Percentiles rank a stretch among this genome's conserved stretches.
Conservation (phyloP, 2,888 invertebrate species). For the Pharmacophagus antenor region DNA sequence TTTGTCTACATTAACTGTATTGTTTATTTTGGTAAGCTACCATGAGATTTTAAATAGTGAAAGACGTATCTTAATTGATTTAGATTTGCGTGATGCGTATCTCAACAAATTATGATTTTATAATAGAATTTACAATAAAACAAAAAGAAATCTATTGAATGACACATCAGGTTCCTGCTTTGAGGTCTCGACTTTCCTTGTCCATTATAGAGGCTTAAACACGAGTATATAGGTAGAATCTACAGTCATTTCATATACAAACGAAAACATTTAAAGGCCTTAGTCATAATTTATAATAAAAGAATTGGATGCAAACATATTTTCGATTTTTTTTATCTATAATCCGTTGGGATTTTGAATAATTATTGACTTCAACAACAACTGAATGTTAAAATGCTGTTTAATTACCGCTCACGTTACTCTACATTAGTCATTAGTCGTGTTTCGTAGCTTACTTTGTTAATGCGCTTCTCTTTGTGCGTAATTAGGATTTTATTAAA, state of each 20-base stretch:
- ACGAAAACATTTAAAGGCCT: too few relatives aligned
- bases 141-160: neutral
- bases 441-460: conserved; percentile 15
- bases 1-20: neutral
- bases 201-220: too few relatives aligned
- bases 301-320: too few relatives aligned
- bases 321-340: neutral
- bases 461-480: conserved; percentile 10
- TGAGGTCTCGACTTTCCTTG: neutral
- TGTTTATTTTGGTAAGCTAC: neutral
- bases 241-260: too few relatives aligned
- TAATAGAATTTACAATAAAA: neutral
- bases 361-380: conserved; percentile 1
- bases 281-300: too few relatives aligned
- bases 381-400: conserved; percentile 7
- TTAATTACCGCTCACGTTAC: conserved; percentile 24
- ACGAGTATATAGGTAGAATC: too few relatives aligned
- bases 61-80: neutral
- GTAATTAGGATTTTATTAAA: conserved; percentile 24
- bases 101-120: neutral
- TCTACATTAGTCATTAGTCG: conserved; percentile 22
- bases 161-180: neutral
- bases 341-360: neutral
- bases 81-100: neutral
- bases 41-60: neutral